phyloP scores from a whole-genome alignment of 2,113 vertebrate species.

The Beaufortia kweichowensis region DNA sequence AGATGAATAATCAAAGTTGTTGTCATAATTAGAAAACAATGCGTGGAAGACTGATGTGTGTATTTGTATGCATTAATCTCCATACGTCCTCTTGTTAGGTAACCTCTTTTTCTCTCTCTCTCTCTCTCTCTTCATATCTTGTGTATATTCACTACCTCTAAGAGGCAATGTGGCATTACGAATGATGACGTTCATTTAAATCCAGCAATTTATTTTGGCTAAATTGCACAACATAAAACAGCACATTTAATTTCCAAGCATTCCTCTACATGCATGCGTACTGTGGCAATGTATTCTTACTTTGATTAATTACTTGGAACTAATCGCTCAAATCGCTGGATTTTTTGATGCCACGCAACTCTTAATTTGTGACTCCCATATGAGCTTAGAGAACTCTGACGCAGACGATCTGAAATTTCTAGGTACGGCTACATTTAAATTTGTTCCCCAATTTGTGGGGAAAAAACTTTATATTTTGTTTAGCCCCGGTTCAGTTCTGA shows the following conservation, averaged over 20 bases:
- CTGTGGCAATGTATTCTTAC: conserved; percentile 17
- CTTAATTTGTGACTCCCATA: neutral
- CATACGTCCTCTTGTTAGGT: neutral
- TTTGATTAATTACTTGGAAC: conserved; percentile 35
- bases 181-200: conserved; percentile 35
- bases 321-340: conserved; percentile 23
- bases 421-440: conserved; percentile 24
- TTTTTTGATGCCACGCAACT: neutral
- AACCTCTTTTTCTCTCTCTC: neutral
- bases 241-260: conserved; percentile 25
- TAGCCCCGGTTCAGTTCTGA: too few species aligned
- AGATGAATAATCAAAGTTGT: conserved; percentile 37
- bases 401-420: neutral
- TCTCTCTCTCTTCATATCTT: neutral
- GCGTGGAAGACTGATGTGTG: conserved; percentile 3
- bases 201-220: conserved; percentile 32
- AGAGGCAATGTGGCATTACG: conserved; percentile 23
- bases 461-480: too few species aligned
- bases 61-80: conserved; percentile 19
- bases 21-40: conserved; percentile 40
- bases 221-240: conserved; percentile 38
- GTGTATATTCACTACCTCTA: conserved; percentile 19
- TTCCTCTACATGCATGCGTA: neutral
- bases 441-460: neutral
- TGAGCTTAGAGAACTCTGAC: neutral